These are phyloP conservation scores for Avahi laniger DNA, from an alignment of 2,797 vertebrate species.

Conservation along the genomic window DNA sequence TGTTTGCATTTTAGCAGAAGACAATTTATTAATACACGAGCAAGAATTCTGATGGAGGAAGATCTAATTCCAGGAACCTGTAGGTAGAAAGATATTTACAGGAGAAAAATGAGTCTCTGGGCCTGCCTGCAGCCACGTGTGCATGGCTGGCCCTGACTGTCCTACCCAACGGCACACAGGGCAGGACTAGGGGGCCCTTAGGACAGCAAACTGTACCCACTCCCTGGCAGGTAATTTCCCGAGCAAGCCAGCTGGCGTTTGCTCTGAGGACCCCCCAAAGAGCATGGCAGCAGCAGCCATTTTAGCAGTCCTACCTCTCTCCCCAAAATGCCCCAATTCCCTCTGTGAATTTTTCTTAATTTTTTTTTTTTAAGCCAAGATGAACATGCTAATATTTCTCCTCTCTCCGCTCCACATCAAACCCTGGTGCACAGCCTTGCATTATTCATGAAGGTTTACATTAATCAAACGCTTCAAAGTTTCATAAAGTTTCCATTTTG, in stretches of 20 bases:
- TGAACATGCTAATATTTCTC: conserved; percentile 62
- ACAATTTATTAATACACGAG: not conserved
- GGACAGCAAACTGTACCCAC: not conserved
- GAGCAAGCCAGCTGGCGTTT: not conserved
- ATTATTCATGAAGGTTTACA: conserved; percentile 79
- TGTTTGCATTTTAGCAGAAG: not conserved
- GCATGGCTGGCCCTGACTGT: not conserved
- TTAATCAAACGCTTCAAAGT: conserved; percentile 78
- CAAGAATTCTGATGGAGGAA: not conserved
- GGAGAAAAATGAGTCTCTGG: not conserved
- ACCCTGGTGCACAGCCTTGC: conserved; percentile 55
- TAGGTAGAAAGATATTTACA: not conserved
- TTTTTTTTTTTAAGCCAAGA: conserved; percentile 57
- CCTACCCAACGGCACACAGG: not conserved
- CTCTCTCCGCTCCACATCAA: conserved; percentile 61
- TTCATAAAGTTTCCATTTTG: conserved; percentile 81
- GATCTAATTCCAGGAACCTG: not conserved
- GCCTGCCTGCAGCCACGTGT: not conserved
- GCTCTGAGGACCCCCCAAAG: conserved; percentile 7
- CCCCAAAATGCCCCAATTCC: conserved; percentile 53
- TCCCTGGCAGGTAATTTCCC: not conserved
- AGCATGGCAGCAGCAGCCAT: conserved; percentile 33
- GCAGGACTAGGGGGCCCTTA: not conserved
- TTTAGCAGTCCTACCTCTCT: conserved; percentile 47
- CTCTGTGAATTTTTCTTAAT: conserved; percentile 51